Base-by-base conservation (phyloP, 1,140 invertebrate genomes). In the Rhynchophorus ferrugineus region DNA sequence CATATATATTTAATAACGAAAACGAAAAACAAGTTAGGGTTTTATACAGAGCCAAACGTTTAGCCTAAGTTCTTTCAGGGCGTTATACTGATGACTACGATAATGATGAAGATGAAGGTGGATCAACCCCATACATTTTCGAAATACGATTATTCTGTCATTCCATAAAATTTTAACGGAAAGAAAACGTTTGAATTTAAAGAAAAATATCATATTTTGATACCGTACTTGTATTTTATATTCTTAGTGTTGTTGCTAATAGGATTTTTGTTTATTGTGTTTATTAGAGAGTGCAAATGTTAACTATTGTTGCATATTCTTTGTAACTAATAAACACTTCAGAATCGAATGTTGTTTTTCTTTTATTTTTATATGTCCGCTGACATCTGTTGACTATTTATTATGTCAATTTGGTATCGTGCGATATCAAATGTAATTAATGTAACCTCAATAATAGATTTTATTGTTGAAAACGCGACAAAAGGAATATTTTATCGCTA, bases 291-390 rank as follows among this genome's bases (percentile, higher is more conserved):
- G 62, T 63, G 60, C 58, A 63, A 60, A 54, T 63, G 58, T 55
- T 59, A 61, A 66, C 62, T 64, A 62, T 63, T 66, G 62, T 56
- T 62, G 61, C 60, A 61, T 62, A 60, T 48, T 61, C 59, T n/a
- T 61, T 61, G 61, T 61, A 57, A 66, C 61, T 64, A 66, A 66
- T 66, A 66, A 66, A 66, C 64, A 64, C 62, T 66, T 63, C 57
- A 60, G 42, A 56, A 58, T 61, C 60, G 54, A 61, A 3, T 38
- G 19, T 8, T 36, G 19, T 51, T 51, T 39, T 44, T 33, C 2
- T 43, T 19, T 35, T 19, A 2, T 24, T 3, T 21, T 18, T 18
- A n/a, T n/a, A n/a, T n/a, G n/a, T n/a, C n/a, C n/a, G n/a, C n/a
- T n/a, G n/a, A n/a, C n/a, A n/a, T n/a, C n/a, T n/a, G n/a, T n/a